Base-by-base conservation (phyloP, 2,113 vertebrate genomes). In the Hipposideros armiger region DNA sequence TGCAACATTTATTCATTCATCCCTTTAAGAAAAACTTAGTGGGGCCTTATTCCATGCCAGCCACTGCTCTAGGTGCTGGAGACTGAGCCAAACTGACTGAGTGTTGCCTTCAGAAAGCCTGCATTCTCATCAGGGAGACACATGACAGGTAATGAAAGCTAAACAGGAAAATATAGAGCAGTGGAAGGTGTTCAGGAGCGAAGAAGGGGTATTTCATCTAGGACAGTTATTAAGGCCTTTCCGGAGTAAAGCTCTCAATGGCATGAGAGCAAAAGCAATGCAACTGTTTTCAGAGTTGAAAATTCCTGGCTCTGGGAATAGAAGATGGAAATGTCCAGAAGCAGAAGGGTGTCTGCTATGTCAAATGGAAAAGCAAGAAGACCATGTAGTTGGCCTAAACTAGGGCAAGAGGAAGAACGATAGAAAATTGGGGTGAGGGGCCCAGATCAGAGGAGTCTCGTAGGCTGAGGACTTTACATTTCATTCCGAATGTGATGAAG, bases 1-100 rank as follows among this genome's bases (percentile, higher is more conserved):
- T 54, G 56, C 42, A 96, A 72, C 47, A 97, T 58, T 78, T 20
- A 89, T 36, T 92, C 77, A 45, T 58, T 67, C 73, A 24, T 70
- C 81, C 67, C 28, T 87, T 88, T 67, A 88, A 45, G 50, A 93
- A 83, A 83, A 36, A 85, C 24, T 42, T 16, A 73, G 3, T 9
- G 1, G 8, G 42, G 3, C 26, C 20, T 54, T 73, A 40, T 30
- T 73, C 45, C 10, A 22, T 30, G 9, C 11, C 47, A 80, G 17
- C 4, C 11, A 77, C 26, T 90, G 42, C 28, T 67, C 45, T n/a
- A 85, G 32, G 15, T 69, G 24, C 28, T 72, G 20, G 2, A 64
- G 62, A 87, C 2, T 24, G 24, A 90, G 17, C 76, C 94, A 45
- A 92, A 50, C 62, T 16, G 22, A 67, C 40, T 24, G 28, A 82